Evolutionary conservation across 2,888 invertebrate genomes (phyloP).

Genomic region (Homarus gammarus): DNA sequence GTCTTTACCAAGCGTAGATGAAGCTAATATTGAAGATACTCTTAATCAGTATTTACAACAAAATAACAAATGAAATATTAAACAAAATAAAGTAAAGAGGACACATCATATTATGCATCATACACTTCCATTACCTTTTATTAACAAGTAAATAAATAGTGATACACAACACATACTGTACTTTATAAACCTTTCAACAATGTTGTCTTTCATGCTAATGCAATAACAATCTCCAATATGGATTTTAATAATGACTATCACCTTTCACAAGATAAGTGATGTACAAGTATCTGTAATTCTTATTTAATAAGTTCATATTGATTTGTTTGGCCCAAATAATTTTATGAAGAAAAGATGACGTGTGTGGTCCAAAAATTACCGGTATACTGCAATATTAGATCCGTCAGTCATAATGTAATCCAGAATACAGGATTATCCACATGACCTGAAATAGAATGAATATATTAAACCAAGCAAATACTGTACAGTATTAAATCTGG

Average conservation of each 20-base stretch:
- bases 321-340: neutral
- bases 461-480: neutral
- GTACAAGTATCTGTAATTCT: neutral
- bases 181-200: neutral
- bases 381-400: neutral
- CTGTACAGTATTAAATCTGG: too few relatives aligned
- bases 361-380: conserved; percentile 30
- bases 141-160: neutral
- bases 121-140: neutral
- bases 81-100: neutral
- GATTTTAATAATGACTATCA: neutral
- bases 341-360: conserved; percentile 13
- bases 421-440: conserved; percentile 71
- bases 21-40: neutral
- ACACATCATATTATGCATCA: neutral
- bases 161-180: neutral
- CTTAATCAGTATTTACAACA: neutral
- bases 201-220: neutral
- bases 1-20: neutral
- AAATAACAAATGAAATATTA: neutral
- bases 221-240: conserved; percentile 4
- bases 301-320: neutral
- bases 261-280: conserved; percentile 13
- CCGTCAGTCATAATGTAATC: conserved; percentile 71
- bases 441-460: conserved; percentile 58